Conservation (phyloP, 2,888 invertebrate genomes). For the Clitarchus hookeri region DNA sequence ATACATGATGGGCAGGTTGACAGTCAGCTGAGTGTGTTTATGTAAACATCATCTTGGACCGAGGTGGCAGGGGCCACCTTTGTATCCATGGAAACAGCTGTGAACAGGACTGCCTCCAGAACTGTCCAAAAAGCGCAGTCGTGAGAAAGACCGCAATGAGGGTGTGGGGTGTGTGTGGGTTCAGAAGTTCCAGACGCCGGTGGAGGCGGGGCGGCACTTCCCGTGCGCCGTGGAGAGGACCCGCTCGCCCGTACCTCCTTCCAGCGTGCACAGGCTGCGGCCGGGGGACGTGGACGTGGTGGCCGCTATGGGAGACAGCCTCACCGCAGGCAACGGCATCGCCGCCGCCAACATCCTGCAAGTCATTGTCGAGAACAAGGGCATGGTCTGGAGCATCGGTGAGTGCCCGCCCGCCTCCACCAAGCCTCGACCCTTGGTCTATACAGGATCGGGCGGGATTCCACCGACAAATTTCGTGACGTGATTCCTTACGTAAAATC, state of each 20-base stretch:
- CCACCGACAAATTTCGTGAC: too few species aligned
- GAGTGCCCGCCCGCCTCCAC: slow-evolving; percentile 11
- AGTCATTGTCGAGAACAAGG: slow-evolving; percentile 56
- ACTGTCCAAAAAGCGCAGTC: too few species aligned
- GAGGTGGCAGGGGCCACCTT: too few species aligned
- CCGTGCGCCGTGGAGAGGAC: slow-evolving; percentile 52
- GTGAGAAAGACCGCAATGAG: too few species aligned
- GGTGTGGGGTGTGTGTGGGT: neutral
- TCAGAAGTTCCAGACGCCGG: slow-evolving; percentile 48
- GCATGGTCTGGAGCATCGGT: slow-evolving; percentile 58
- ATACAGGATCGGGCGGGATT: too few species aligned
- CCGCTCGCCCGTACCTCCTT: slow-evolving; percentile 54
- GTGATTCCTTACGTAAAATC: too few species aligned
- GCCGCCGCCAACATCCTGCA: slow-evolving; percentile 56
- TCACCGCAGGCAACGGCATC: slow-evolving; percentile 63
- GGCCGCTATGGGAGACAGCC: slow-evolving; percentile 64
- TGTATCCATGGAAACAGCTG: too few species aligned
- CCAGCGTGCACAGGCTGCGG: slow-evolving; percentile 61
- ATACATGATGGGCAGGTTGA: too few species aligned
- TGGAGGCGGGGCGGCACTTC: slow-evolving; percentile 50
- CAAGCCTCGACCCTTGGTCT: too few species aligned
- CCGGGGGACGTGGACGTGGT: slow-evolving; percentile 67
- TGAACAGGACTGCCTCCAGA: too few species aligned
- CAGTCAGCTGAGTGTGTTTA: too few species aligned
- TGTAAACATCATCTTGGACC: too few species aligned